Conservation (phyloP, 2,888 invertebrate genomes). For the Acronicta leporina region DNA sequence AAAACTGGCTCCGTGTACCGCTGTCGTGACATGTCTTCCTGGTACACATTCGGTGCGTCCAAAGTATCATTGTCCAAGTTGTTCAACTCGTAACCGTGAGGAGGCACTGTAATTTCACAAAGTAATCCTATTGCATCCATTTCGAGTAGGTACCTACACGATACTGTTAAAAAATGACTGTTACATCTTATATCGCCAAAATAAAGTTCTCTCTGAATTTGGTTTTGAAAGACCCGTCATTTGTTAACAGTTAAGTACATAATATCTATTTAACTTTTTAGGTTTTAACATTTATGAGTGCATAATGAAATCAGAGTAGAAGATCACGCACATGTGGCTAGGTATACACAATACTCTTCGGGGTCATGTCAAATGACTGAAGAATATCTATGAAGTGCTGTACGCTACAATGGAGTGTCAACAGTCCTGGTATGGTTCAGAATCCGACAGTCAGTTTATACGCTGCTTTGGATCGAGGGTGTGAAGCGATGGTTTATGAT, state of each 20-base stretch:
- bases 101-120: slow-evolving; percentile 84
- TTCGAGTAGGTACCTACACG: background rate
- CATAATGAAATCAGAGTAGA: slow-evolving; percentile 52
- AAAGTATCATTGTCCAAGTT: slow-evolving; percentile 91
- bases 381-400: slow-evolving; percentile 57
- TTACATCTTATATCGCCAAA: slow-evolving; percentile 12
- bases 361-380: slow-evolving; percentile 52
- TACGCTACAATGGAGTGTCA: slow-evolving; percentile 58
- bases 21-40: slow-evolving; percentile 80
- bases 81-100: slow-evolving; percentile 91
- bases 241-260: slow-evolving; percentile 37
- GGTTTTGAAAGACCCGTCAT: slow-evolving; percentile 7
- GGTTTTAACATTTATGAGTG: slow-evolving; percentile 49
- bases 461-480: slow-evolving; percentile 59
- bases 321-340: slow-evolving; percentile 50
- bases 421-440: slow-evolving; percentile 51
- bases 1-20: slow-evolving; percentile 76
- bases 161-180: slow-evolving; percentile 39
- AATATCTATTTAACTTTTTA: background rate
- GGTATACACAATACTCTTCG: slow-evolving; percentile 54
- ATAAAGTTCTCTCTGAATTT: slow-evolving; percentile 38
- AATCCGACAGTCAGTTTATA: slow-evolving; percentile 61
- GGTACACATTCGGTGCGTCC: slow-evolving; percentile 89
- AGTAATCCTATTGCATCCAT: slow-evolving; percentile 5
- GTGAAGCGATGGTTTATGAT: slow-evolving; percentile 56